These are phyloP conservation scores for Cebidichthys violaceus DNA, from an alignment of 2,113 vertebrate genomes.

Conservation along the genomic window DNA sequence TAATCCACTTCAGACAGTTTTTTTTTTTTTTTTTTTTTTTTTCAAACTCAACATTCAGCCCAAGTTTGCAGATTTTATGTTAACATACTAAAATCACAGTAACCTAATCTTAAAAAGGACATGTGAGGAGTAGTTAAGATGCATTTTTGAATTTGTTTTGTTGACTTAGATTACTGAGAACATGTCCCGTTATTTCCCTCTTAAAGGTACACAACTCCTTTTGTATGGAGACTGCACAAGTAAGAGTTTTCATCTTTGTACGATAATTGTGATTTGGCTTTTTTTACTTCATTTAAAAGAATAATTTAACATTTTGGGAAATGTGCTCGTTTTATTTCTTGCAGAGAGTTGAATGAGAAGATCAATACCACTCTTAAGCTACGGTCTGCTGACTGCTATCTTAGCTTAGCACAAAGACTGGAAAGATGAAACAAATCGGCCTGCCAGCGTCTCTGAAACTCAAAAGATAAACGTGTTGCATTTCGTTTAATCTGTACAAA, in stretches of 20 bases:
- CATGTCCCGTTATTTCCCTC: neutral
- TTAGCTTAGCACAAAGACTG: neutral
- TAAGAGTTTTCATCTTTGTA: conserved; percentile 4
- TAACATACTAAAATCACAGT: conserved; percentile 8
- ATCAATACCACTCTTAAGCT: neutral
- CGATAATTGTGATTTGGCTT: neutral
- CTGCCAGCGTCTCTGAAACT: neutral
- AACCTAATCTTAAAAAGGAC: neutral
- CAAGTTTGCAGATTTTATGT: conserved; percentile 21
- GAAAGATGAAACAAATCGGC: no score
- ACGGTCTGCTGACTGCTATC: neutral
- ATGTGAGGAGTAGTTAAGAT: neutral
- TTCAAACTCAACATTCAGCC: conserved; percentile 10
- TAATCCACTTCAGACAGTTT: conserved; percentile 23
- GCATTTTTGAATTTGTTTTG: neutral
- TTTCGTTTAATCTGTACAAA: no score
- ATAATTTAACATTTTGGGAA: neutral
- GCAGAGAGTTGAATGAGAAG: neutral
- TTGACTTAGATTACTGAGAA: neutral
- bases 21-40: conserved; percentile 27
- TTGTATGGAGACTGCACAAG: neutral
- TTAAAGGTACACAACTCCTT: neutral
- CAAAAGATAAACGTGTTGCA: neutral
- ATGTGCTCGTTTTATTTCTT: neutral
- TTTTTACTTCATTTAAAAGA: neutral